phyloP scores from a whole-genome alignment of 2,888 invertebrate genomes.

The Theodoxus fluviatilis region DNA sequence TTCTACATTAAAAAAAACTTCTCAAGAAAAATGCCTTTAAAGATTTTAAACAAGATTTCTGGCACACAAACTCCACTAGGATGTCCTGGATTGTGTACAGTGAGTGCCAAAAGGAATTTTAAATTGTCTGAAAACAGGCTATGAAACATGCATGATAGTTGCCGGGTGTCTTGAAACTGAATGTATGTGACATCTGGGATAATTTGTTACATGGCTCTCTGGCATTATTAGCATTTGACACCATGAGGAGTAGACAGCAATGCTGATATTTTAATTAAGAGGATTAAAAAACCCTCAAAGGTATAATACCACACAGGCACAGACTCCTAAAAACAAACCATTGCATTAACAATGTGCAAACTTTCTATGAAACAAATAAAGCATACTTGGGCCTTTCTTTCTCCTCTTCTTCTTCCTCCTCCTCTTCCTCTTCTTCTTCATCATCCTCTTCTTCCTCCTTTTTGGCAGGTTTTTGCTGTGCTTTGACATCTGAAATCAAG shows the following conservation, averaged over 20 bases:
- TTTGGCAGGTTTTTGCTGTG: not conserved
- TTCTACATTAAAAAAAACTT: no score
- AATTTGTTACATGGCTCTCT: not conserved
- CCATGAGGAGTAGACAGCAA: not conserved
- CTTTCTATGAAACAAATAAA: not conserved
- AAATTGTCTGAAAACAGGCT: no score
- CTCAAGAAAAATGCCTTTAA: no score
- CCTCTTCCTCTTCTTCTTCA: slow-evolving; percentile 17
- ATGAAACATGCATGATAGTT: no score
- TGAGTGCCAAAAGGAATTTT: no score
- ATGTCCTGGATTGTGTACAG: no score
- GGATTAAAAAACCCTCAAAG: not conserved
- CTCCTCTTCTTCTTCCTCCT: slow-evolving; percentile 21
- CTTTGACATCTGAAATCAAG: not conserved
- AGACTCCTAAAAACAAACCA: not conserved
- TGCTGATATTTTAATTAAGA: not conserved
- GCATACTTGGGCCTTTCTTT: not conserved
- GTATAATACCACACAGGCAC: not conserved
- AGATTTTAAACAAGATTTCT: no score
- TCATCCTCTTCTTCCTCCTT: slow-evolving; percentile 23
- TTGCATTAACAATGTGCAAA: not conserved
- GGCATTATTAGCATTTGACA: not conserved
- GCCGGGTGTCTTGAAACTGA: no score
- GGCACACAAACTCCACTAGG: no score
- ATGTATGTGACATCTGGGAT: not conserved